Conservation (phyloP, 2,113 vertebrate genomes). For the Dunckerocampus dactyliophorus region DNA sequence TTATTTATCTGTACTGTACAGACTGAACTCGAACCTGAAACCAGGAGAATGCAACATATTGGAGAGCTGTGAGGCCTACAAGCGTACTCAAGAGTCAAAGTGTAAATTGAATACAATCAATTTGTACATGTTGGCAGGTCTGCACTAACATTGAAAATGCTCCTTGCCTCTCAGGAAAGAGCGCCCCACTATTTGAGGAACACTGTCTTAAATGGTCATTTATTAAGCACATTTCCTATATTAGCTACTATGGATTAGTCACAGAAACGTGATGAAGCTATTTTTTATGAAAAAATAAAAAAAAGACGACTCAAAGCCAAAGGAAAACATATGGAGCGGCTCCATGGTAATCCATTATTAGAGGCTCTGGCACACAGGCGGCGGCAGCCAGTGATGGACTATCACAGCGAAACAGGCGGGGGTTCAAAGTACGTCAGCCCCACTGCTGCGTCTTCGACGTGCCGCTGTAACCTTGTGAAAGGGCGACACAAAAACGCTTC, state of each 20-base stretch:
- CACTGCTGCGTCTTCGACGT: constrained; percentile 43
- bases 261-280: constrained; percentile 50
- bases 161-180: too few relatives aligned
- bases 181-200: too few relatives aligned
- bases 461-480: constrained; percentile 57
- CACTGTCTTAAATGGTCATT: constrained; percentile 15
- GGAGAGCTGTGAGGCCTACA: too few relatives aligned
- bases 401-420: constrained; percentile 53
- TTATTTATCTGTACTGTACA: too few relatives aligned
- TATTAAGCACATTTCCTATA: constrained; percentile 22
- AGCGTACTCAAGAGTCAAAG: too few relatives aligned
- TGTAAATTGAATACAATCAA: too few relatives aligned
- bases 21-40: too few relatives aligned
- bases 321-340: constrained; percentile 56
- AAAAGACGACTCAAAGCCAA: constrained; percentile 51
- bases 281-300: constrained; percentile 49
- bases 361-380: constrained; percentile 58
- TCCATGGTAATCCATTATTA: constrained; percentile 63
- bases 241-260: constrained; percentile 48
- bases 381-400: constrained; percentile 47
- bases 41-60: too few relatives aligned
- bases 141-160: too few relatives aligned
- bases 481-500: constrained; percentile 44
- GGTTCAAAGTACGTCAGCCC: constrained; percentile 41
- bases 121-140: too few relatives aligned